These are phyloP conservation scores for Echinarachnius parma DNA, from an alignment of 53 echinoderm and acorn worm species.

Conservation along the genomic window DNA sequence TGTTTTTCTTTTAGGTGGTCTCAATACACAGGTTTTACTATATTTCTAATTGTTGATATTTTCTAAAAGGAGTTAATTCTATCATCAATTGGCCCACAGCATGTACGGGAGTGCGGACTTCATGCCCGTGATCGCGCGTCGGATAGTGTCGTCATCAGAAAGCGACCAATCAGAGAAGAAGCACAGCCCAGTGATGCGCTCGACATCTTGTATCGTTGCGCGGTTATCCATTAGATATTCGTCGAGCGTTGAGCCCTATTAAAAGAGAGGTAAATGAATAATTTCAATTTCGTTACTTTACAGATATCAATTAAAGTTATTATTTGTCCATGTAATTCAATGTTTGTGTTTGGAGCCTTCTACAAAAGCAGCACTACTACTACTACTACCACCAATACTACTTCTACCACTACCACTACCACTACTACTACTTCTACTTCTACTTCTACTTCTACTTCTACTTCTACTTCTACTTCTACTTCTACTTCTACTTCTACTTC, in stretches of 20 bases:
- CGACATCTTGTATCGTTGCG: constrained; percentile 57
- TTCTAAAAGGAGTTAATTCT: too few species aligned
- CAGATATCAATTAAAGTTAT: too few species aligned
- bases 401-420: too few species aligned
- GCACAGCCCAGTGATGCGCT: constrained; percentile 56
- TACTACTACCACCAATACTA: too few species aligned
- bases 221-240: constrained; percentile 45
- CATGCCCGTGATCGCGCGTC: neutral
- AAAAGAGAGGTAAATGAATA: neutral
- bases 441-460: neutral
- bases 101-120: neutral
- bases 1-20: too few species aligned
- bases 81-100: constrained; percentile 5
- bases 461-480: neutral
- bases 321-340: too few species aligned
- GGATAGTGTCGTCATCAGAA: constrained; percentile 3
- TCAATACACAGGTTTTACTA: too few species aligned
- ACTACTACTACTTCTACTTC: too few species aligned
- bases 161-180: constrained; percentile 48
- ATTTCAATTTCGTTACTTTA: neutral
- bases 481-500: too few species aligned
- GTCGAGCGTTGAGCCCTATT: neutral
- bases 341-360: neutral
- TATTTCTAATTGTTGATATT: too few species aligned
- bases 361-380: neutral